phyloP scores from a whole-genome alignment of 2,113 vertebrate genomes.

The Mus pahari region DNA sequence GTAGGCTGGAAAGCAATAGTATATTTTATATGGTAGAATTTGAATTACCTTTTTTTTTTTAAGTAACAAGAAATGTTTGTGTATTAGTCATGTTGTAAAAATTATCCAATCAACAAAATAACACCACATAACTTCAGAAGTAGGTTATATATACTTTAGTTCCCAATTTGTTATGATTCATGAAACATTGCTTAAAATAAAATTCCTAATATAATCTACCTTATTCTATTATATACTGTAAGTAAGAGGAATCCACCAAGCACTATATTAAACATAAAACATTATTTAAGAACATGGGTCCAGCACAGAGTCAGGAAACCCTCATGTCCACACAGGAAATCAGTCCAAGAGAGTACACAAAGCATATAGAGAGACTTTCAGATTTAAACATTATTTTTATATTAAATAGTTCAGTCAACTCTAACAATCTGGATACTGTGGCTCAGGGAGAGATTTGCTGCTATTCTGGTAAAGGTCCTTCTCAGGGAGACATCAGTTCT shows the following conservation, averaged over 20 bases:
- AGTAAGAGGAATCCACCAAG: fast-evolving
- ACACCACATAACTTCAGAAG: not conserved
- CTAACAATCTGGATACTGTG: not conserved
- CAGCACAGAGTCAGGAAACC: not conserved
- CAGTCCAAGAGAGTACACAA: not conserved
- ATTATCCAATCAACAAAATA: not conserved
- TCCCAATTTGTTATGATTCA: not conserved
- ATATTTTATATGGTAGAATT: not conserved
- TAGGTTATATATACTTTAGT: not conserved
- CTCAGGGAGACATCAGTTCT: not conserved
- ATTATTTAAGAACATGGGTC: not conserved
- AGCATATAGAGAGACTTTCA: constrained; percentile 26
- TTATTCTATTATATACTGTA: too few relatives aligned
- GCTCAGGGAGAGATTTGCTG: not conserved
- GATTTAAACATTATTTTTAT: constrained; percentile 54
- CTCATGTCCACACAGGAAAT: fast-evolving
- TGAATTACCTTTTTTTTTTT: not conserved
- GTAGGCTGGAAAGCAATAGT: not conserved
- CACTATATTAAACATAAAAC: not conserved
- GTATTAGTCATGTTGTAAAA: not conserved
- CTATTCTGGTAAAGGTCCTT: not conserved
- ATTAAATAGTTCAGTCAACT: constrained; percentile 56
- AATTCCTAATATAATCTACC: not conserved
- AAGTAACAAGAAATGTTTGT: not conserved
- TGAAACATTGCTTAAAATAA: not conserved